These are phyloP conservation scores for Pachypeltis micranthus DNA, from an alignment of 1,140 invertebrate genomes.

Conservation along the genomic window DNA sequence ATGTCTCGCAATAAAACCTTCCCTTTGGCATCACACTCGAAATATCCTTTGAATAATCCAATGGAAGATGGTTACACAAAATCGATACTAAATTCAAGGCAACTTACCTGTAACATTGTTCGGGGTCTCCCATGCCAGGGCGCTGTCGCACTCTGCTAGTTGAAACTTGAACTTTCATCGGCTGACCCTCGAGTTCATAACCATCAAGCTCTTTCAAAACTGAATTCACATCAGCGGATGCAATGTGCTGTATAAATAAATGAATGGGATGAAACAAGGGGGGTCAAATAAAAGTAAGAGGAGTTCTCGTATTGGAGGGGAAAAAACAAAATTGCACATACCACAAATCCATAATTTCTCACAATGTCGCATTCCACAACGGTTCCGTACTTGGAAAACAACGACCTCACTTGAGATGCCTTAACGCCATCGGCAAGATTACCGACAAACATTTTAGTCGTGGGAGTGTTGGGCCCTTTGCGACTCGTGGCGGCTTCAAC, in stretches of 20 bases:
- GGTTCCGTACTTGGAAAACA: constrained; percentile 77
- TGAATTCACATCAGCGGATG: constrained; percentile 68
- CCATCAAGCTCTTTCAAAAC: constrained; percentile 77
- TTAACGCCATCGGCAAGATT: constrained; percentile 81
- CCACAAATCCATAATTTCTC: constrained; percentile 80
- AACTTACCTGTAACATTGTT: constrained; percentile 64
- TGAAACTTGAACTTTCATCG: constrained; percentile 80
- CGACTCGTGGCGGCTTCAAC: constrained; percentile 81
- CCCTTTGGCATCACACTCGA: too few species aligned
- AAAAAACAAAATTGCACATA: too few species aligned
- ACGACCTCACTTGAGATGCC: constrained; percentile 69
- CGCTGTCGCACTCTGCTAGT: constrained; percentile 81
- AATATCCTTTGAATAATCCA: too few species aligned
- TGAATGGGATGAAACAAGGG: not conserved
- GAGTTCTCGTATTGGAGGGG: too few species aligned
- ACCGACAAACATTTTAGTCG: constrained; percentile 81
- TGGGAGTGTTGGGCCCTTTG: constrained; percentile 68
- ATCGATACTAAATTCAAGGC: too few species aligned
- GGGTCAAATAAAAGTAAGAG: too few species aligned
- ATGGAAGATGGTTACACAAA: too few species aligned
- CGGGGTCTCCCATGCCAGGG: constrained; percentile 88
- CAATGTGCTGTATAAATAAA: constrained; percentile 46
- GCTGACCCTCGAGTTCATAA: constrained; percentile 68
- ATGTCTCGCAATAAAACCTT: too few species aligned
- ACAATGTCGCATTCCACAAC: constrained; percentile 86